Base-by-base conservation (phyloP, 1,140 invertebrate species). In the Homalodisca vitripennis region DNA sequence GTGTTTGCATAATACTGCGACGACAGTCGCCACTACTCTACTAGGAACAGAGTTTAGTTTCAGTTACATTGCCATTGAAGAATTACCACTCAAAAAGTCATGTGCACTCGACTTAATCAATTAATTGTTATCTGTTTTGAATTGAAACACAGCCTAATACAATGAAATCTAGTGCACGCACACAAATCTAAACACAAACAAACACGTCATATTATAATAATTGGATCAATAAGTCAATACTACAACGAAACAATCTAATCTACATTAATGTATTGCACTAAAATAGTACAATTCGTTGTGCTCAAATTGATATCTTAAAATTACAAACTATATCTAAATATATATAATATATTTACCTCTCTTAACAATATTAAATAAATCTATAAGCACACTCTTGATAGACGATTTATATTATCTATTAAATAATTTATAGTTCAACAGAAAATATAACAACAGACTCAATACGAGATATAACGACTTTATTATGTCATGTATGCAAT, bases 391-490 rank as follows among this genome's bases (percentile, higher is more conserved):
- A 27, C 55, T 60, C 24, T 60, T 27, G 24, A 60, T 60, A 60
- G 55, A 60, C 22, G 27, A 60, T 60, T 12, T 60, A 6, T 51
- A 22, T 22, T 22, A 27, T 30, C 55, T 60, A 26, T 60, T 60
- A 60, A 60, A 60, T 60, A 60, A 60, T 60, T 51, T 51, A 51
- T 20, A 51, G 48, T 51, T 60, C 55, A 60, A 60, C 55, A 60
- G 55, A 60, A 29, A 60, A 60, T 60, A 60, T 60, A 60, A 60
- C 55, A 60, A 14, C 30, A 69, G 34, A 63, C 34, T 65, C 68
- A 31, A 65, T 60, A 60, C 24, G 29, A 60, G 55, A 60, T 27
- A 60, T 60, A 60, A 60, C 55, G 26, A n/a, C 24, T 27, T n/a
- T 24, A 60, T 60, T 22, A 60, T 60, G 55, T 60, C 55, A 60